phyloP scores from a whole-genome alignment of 1,140 invertebrate species.

The Neuroterus valhalla region DNA sequence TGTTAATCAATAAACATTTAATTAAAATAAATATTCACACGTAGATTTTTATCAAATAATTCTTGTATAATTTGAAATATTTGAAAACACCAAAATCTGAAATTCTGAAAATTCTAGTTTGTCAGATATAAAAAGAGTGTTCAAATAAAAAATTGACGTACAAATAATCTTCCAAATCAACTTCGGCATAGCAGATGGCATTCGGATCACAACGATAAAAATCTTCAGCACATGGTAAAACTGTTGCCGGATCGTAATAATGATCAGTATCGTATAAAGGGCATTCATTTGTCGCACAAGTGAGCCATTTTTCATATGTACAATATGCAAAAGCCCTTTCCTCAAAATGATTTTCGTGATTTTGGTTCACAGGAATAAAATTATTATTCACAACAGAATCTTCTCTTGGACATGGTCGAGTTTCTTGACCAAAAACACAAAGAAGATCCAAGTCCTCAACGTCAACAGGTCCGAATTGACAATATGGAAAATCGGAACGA shows the following conservation, averaged over 20 bases:
- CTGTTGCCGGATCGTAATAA: conserved; percentile 32
- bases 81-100: too few relatives aligned
- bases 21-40: neutral
- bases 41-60: conserved; percentile 4
- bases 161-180: conserved; percentile 62
- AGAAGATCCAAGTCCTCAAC: conserved; percentile 62
- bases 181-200: conserved; percentile 45
- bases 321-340: conserved; percentile 52
- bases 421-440: conserved; percentile 45
- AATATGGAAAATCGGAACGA: conserved; percentile 40
- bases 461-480: conserved; percentile 57
- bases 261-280: conserved; percentile 46
- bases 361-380: conserved; percentile 16
- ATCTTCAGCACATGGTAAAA: conserved; percentile 54
- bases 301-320: conserved; percentile 62
- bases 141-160: conserved; percentile 51
- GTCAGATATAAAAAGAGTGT: conserved; percentile 42
- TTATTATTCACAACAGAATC: conserved; percentile 6
- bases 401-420: neutral
- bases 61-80: neutral
- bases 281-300: conserved; percentile 58
- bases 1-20: conserved; percentile 46
- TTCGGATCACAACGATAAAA: conserved; percentile 29
- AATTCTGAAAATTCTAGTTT: conserved; percentile 39
- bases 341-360: conserved; percentile 4